Evolutionary conservation across 2,113 vertebrate genomes (phyloP), one percentile per base, ranked within the genome.

Genomic region (Pelecanus crispus): DNA sequence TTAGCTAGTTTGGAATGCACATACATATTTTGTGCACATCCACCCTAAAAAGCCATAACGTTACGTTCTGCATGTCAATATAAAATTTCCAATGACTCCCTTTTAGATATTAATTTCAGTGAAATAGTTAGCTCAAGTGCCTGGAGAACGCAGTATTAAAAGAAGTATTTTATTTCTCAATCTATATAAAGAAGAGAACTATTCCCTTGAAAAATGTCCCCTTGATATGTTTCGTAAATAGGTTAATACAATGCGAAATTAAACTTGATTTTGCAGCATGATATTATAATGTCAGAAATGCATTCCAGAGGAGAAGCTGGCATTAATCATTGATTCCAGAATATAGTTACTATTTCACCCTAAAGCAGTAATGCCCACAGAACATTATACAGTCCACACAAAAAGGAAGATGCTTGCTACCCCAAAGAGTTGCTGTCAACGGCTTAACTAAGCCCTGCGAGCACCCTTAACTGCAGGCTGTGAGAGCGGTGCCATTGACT

Each of bases 181-280:
- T 93, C 94, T 95, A 73, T 80, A 81, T 80, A 97, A 96, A 95
- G 94, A 95, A 95, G 87, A 63, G 58, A 95, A 95, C 65, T 80
- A 93, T 95, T 96, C 94, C 81, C 86, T 91, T 97, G 85, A 97
- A 97, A 90, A 96, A 97, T 70, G 67, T 59, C 74, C 94, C 87
- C 91, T 80, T 83, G 92, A 94, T 97, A 88, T 44, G 87, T 96
- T 95, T 90, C 15, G 59, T 94, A 97, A 97, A 96, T 96, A 96
- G 88, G 68, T 94, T 96, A 96, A 96, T 87, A 96, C 90, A 97
- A 90, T 96, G 94, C 94, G 85, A 95, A 97, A 96, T 94, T 93
- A 95, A 97, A 97, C 90, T 94, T 92, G 84, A 94, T 96, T 96
- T 90, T 55, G 34, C 40, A 1, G 85, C 85, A 92, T 85, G 95